Base-by-base conservation (phyloP, 2,888 invertebrate species). In the Cheilosia urbana region DNA sequence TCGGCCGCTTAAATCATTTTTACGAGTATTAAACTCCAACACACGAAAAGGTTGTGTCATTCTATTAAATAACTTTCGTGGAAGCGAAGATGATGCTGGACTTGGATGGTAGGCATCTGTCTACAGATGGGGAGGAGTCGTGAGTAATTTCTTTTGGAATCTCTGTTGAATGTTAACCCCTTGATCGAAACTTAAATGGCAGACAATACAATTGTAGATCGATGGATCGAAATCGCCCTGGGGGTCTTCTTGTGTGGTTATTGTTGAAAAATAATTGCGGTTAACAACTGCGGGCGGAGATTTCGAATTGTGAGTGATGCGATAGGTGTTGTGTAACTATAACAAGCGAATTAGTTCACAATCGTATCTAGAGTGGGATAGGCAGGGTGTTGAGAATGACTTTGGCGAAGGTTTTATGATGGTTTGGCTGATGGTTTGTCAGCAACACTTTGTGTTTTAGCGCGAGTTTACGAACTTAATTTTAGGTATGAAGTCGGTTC, bases 31-130 rank as follows among this genome's bases (percentile, higher is more conserved):
- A 27, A 4, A 21, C n/a, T 17, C 27, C 34, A 30, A 6, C n/a
- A 58, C 19, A 62, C 57, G 65, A 79, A 84, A 71, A 40, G 53
- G 65, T 71, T 76, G 76, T 76, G 80, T 81, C 76, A 81, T 84
- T 81, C 72, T 81, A 63, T 85, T 85, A 79, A 84, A 84, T 84
- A 84, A 84, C 73, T 80, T 79, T 84, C 79, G 84, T 62, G 55
- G 75, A 79, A 79, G 57, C 27, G 27, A 40, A 21, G 60, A 45
- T 21, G 68, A 60, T 51, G 51, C 21, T 66, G 51, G 27, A 4
- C 9, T 17, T 62, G 11, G 27, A 68, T 9, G 9, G 4, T 1
- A 2, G 13, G 24, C 3, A 3, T 27, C 27, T 27, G 53, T 60
- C n/a, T n/a, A 27, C 37, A 11, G 55, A 7, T 15, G 63, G 45